These are phyloP conservation scores for Cyphomyrus plagiostoma DNA, from an alignment of 2,113 vertebrate species.

Conservation along the genomic window DNA sequence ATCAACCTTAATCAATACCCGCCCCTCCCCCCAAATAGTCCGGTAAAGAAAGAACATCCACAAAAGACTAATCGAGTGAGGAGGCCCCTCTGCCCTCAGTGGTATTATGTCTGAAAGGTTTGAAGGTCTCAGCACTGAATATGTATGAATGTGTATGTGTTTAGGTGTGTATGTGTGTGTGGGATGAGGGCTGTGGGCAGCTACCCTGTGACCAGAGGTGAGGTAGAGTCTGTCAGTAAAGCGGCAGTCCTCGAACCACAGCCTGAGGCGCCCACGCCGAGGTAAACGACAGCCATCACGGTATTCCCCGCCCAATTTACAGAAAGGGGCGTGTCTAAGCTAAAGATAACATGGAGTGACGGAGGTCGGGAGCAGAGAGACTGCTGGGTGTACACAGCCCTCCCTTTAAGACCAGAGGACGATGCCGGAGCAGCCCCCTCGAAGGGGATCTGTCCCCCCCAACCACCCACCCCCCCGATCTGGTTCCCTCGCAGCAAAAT, in stretches of 20 bases:
- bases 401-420: background rate
- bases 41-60: conserved; percentile 1
- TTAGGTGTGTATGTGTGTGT: conserved; percentile 31
- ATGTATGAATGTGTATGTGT: conserved; percentile 13
- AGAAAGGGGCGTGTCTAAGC: background rate
- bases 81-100: conserved; percentile 67
- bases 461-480: background rate
- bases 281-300: conserved; percentile 64
- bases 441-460: background rate
- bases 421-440: background rate
- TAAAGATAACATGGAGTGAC: background rate
- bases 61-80: conserved; percentile 28
- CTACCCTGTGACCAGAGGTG: conserved; percentile 69
- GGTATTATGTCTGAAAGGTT: conserved; percentile 49
- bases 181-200: conserved; percentile 51
- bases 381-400: background rate
- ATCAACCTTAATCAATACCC: conserved; percentile 26
- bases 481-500: background rate
- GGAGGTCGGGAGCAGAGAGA: conserved; percentile 39
- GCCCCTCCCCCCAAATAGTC: conserved; percentile 27
- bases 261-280: conserved; percentile 62
- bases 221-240: conserved; percentile 70
- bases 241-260: conserved; percentile 57
- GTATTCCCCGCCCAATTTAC: conserved; percentile 24
- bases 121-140: conserved; percentile 17